Base-by-base conservation (phyloP, 2,797 vertebrate genomes). In the Cephalopachus bancanus region DNA sequence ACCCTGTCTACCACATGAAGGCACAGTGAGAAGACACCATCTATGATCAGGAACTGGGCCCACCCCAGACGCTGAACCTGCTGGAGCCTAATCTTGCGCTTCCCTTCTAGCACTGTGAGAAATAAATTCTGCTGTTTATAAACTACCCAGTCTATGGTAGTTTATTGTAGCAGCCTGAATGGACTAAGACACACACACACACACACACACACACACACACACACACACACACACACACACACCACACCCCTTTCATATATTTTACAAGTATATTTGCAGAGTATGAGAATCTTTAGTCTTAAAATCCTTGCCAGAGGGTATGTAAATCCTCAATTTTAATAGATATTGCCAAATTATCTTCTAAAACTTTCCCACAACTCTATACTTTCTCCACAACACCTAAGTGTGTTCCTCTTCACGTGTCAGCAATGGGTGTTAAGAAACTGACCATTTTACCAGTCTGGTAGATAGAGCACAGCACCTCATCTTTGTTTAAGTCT, bases 291-390 rank as follows among this genome's bases (percentile, higher is more conserved):
- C 26, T 79, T 78, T 12, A 57, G 22, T 59, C 2, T n/a, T 62
- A 59, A 26, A 84, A 93, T 62, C 26, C 60, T 94, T 60, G 19
- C 15, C 30, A 44, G 51, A 85, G 16, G 20, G 24, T 81, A 55
- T 64, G 1, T 78, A 67, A 76, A 30, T 51, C 44, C 72, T 83
- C 57, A 19, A 12, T 72, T 93, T 93, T 72, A 51, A 91, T 55
- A 60, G 22, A 37, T n/a, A 83, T 93, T 76, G 11, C 53, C 28
- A 55, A 85, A 62, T n/a, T n/a, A 9, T 44, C 53, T 94, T 51
- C 76, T 55, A 16, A 53, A 59, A 80, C 1, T 7, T 44, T 87
- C 12, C 37, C 24, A 20, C 33, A 30, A 49, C 11, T n/a, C 19
- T 83, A 3, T 51, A 8, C 20, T 79, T 78, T 33, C 17, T 81